Evolutionary conservation across 2,888 invertebrate species (phyloP).

Genomic region (Argyresthia goedartella): DNA sequence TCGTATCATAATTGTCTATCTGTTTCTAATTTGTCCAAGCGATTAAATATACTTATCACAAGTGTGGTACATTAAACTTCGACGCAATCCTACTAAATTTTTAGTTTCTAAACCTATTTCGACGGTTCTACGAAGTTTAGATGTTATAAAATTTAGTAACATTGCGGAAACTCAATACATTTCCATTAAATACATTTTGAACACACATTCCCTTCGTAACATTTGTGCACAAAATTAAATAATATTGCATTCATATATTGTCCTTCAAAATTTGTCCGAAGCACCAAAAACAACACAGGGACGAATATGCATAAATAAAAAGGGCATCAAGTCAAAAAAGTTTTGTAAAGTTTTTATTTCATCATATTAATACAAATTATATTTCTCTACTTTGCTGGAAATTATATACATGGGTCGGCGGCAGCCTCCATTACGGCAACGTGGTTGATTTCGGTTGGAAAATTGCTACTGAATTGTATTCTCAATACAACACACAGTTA

Average conservation of each 20-base stretch:
- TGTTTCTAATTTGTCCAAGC: conserved; percentile 17
- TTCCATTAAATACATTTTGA: conserved; percentile 9
- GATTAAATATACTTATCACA: conserved; percentile 13
- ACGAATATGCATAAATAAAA: conserved; percentile 19
- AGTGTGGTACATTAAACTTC: conserved; percentile 3
- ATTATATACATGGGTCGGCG: conserved; percentile 45
- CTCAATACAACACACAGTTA: conserved; percentile 30
- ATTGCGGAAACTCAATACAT: conserved; percentile 6
- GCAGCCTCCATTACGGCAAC: conserved; percentile 22
- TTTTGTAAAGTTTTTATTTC: conserved; percentile 18
- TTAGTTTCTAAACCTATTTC: too few relatives aligned
- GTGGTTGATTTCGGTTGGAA: conserved; percentile 15
- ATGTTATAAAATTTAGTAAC: background rate
- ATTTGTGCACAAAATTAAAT: conserved; percentile 13
- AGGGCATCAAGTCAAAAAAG: conserved; percentile 32
- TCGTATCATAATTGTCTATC: background rate
- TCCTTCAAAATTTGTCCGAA: conserved; percentile 21
- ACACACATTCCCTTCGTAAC: background rate
- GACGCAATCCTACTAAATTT: too few relatives aligned
- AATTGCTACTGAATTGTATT: conserved; percentile 14
- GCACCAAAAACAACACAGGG: conserved; percentile 24
- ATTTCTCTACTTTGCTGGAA: conserved; percentile 13
- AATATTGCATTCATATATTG: conserved; percentile 8
- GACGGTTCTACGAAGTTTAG: too few relatives aligned
- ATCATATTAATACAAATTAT: background rate